Base-by-base conservation (phyloP, 2,888 invertebrate species). In the Clanis bilineata region DNA sequence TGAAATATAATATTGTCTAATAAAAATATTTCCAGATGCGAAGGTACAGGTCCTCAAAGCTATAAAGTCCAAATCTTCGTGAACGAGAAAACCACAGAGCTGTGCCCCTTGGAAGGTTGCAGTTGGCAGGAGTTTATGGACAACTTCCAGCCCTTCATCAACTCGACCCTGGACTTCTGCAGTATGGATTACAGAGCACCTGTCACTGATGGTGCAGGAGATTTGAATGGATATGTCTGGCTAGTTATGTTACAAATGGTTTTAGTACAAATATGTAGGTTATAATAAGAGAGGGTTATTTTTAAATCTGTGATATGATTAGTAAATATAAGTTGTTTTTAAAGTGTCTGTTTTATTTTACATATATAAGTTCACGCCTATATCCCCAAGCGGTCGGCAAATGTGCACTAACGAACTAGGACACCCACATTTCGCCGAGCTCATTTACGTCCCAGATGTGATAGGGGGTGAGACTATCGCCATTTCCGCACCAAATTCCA, bases 101-200 rank as follows among this genome's bases (percentile, higher is more conserved):
- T 89, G 1, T 90, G 90, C 59, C 85, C 88, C 0, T 18, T 70
- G 0, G 76, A 78, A 3, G 88, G 89, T 1, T 90, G 90, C 69
- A 76, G 81, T 1, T 89, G 88, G 88, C 61, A 80, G 12, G 69
- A 86, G 64, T 90, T 90, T 71, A 70, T 74, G 28, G 64, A 81
- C 0, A 81, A 70, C 10, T 88, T 89, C 72, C 74, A 83, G 64
- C 61, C 47, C 0, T 86, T 76, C 70, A 69, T 65, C 1, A 55
- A 68, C 2, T 68, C 82, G 0, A 73, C 77, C 59, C 65, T 88
- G 18, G 80, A 82, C 45, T 87, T 88, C 73, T 90, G 89, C 63
- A 77, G 69, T 18, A 66, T 76, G 67, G 67, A 72, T 1, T 73
- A 75, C 21, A 59, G 47, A n/a, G 47, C 43, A 5, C 61, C 64